These are phyloP conservation scores for Galbula dea DNA, from an alignment of 2,113 vertebrate species.

Conservation along the genomic window DNA sequence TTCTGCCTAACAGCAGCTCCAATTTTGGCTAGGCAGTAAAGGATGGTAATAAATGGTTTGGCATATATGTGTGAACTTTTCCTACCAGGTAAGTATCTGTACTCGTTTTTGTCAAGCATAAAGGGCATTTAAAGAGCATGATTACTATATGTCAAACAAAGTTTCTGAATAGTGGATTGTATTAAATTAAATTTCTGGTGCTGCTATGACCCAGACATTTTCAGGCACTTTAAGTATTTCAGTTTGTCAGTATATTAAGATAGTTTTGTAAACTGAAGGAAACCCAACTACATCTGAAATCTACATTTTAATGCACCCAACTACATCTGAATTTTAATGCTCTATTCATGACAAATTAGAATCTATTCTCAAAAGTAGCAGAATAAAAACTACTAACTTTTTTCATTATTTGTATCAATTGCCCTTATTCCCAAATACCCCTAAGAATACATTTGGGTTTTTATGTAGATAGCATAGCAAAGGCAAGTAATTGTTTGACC, in stretches of 20 bases:
- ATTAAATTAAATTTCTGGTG: conserved; percentile 19
- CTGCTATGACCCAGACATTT: conserved; percentile 50
- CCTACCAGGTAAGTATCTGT: conserved; percentile 27
- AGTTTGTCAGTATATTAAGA: neutral
- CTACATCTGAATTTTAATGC: neutral
- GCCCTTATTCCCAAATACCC: neutral
- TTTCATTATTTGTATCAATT: neutral
- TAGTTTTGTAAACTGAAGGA: neutral
- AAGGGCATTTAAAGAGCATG: conserved; percentile 49
- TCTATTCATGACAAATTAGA: neutral
- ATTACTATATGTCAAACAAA: conserved; percentile 38
- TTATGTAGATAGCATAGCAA: neutral
- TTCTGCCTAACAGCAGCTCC: neutral
- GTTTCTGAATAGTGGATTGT: conserved; percentile 28
- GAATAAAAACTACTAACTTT: neutral
- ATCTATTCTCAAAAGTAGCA: neutral
- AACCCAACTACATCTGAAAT: neutral
- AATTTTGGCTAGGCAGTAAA: neutral
- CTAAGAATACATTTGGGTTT: neutral
- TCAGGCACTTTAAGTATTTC: neutral
- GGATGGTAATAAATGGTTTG: conserved; percentile 25
- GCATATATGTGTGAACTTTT: conserved; percentile 40
- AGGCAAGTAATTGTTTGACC: neutral
- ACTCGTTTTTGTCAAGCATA: conserved; percentile 45
- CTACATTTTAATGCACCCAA: neutral